Percentiles rank a stretch among this genome's conserved stretches.
Conservation (phyloP, 2,113 vertebrate species). For the Scomber japonicus region DNA sequence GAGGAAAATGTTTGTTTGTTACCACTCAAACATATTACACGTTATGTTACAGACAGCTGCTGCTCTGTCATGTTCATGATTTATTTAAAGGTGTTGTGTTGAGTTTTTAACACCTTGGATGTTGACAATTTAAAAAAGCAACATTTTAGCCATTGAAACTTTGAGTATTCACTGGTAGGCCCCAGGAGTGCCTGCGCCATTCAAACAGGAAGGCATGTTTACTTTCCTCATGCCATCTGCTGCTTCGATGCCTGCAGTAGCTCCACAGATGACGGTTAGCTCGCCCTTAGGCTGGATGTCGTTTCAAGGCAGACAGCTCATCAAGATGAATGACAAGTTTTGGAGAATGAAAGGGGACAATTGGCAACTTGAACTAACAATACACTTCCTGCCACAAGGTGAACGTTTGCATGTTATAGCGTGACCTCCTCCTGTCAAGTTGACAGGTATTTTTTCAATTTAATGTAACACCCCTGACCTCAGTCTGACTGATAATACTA, state of each 20-base stretch:
- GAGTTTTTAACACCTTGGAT: background rate
- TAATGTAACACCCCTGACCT: slow-evolving; percentile 18
- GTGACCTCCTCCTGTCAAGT: slow-evolving; percentile 30
- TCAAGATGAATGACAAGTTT: slow-evolving; percentile 45
- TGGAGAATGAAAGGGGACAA: slow-evolving; percentile 16
- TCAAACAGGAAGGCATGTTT: slow-evolving; percentile 36
- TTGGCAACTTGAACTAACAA: slow-evolving; percentile 31
- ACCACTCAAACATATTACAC: too few species aligned
- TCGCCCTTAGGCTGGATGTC: slow-evolving; percentile 41
- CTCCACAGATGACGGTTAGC: slow-evolving; percentile 22
- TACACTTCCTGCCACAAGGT: slow-evolving; percentile 28
- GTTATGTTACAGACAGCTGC: background rate
- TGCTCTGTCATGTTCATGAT: background rate
- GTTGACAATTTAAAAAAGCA: background rate
- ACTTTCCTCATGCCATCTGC: slow-evolving; percentile 46
- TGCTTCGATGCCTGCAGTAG: slow-evolving; percentile 21
- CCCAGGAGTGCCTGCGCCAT: slow-evolving; percentile 2
- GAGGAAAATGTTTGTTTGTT: too few species aligned
- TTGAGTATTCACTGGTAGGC: background rate
- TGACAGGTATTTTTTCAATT: slow-evolving; percentile 4
- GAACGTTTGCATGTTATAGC: slow-evolving; percentile 35
- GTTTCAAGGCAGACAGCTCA: slow-evolving; percentile 37
- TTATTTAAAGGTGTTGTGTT: background rate
- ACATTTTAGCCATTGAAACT: slow-evolving; percentile 2
- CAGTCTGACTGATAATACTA: background rate